phyloP scores from a whole-genome alignment of 2,888 invertebrate species.

The Lasioglossum marginatum region DNA sequence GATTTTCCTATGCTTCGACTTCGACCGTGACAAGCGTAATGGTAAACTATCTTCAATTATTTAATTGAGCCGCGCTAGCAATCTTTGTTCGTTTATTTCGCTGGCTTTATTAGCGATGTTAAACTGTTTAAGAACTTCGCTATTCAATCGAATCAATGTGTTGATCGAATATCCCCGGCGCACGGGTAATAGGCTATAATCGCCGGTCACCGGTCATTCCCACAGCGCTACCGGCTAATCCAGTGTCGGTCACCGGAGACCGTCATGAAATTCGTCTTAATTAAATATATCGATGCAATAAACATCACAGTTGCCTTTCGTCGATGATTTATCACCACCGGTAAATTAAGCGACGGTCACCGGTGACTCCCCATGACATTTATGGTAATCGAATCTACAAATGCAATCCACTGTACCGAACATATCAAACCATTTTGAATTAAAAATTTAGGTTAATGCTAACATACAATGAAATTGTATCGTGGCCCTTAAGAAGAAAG shows the following conservation, averaged over 20 bases:
- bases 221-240: background rate
- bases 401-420: background rate
- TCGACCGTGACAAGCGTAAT: background rate
- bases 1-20: background rate
- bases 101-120: background rate
- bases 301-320: background rate
- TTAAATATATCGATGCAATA: background rate
- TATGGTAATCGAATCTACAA: background rate
- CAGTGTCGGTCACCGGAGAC: slow-evolving; percentile 4
- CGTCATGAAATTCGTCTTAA: background rate
- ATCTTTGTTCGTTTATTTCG: background rate
- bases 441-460: background rate
- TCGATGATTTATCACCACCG: background rate
- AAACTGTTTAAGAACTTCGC: background rate
- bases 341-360: background rate
- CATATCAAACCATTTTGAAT: background rate
- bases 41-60: background rate
- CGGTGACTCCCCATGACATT: background rate
- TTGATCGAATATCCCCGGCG: background rate
- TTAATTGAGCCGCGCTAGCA: background rate
- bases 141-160: background rate
- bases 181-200: background rate
- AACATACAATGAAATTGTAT: too few relatives aligned
- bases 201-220: background rate
- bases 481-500: too few relatives aligned